phyloP scores from a whole-genome alignment of 1,140 invertebrate species.

The Globodera ellingtonae region DNA sequence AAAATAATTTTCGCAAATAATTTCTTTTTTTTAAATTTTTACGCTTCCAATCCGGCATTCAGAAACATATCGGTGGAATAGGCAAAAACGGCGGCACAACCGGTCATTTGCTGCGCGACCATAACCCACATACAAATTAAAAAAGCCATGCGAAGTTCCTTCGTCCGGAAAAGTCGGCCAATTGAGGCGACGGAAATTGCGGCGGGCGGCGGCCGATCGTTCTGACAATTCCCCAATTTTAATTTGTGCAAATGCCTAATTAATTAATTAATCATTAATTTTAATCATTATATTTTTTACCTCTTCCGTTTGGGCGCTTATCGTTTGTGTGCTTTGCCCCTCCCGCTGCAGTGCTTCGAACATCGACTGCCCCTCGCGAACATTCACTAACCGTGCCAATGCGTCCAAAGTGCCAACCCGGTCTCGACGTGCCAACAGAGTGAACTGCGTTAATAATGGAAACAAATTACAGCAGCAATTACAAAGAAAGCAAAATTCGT shows the following conservation, averaged over 20 bases:
- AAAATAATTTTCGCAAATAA: slow-evolving; percentile 12
- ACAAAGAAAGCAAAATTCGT: too few relatives aligned
- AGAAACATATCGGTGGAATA: slow-evolving; percentile 60
- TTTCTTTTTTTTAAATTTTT: not conserved
- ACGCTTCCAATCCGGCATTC: slow-evolving; percentile 54
- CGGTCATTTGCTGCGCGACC: slow-evolving; percentile 63
- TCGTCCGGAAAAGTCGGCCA: slow-evolving; percentile 48
- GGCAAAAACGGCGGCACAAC: slow-evolving; percentile 62
- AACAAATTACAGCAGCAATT: too few relatives aligned
- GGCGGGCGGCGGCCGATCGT: not conserved
- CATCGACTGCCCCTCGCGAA: slow-evolving; percentile 46
- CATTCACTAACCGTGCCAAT: slow-evolving; percentile 41
- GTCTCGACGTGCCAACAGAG: slow-evolving; percentile 31
- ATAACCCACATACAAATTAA: slow-evolving; percentile 55
- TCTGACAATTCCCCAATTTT: not conserved
- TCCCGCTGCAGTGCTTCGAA: slow-evolving; percentile 38
- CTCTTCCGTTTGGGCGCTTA: not conserved
- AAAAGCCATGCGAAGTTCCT: slow-evolving; percentile 50
- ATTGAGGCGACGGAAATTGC: slow-evolving; percentile 31
- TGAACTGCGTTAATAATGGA: not conserved
- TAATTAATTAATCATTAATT: not conserved
- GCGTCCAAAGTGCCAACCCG: slow-evolving; percentile 37
- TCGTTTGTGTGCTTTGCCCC: not conserved
- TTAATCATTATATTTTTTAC: not conserved
- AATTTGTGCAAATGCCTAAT: too few relatives aligned